Evolutionary conservation across 1,140 invertebrate genomes (phyloP).

Genomic region (Heliconius himera): DNA sequence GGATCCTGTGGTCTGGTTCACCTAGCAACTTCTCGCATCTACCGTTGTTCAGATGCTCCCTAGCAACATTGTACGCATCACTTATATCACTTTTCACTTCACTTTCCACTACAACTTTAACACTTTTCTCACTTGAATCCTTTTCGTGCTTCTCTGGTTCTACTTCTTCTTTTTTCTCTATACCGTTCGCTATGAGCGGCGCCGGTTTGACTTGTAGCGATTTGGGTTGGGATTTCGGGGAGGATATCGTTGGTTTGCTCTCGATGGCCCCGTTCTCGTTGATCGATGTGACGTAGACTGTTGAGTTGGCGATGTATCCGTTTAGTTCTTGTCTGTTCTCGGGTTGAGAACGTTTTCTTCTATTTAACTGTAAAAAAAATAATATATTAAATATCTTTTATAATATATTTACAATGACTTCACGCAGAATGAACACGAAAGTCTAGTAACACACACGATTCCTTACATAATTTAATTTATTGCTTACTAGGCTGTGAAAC

Average conservation of each 20-base stretch:
- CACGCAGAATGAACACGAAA: no score
- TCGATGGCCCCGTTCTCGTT: constrained; percentile 84
- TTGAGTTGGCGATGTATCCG: constrained; percentile 87
- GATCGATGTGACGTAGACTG: constrained; percentile 90
- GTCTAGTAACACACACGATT: no score
- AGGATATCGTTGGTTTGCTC: constrained; percentile 81
- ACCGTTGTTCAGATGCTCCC: constrained; percentile 83
- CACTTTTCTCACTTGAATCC: constrained; percentile 70
- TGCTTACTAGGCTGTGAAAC: not conserved
- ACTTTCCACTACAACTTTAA: constrained; percentile 61
- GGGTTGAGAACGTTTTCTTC: constrained; percentile 81
- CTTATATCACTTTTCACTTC: constrained; percentile 68
- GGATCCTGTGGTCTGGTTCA: constrained; percentile 82
- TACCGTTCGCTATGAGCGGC: constrained; percentile 71
- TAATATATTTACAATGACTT: no score
- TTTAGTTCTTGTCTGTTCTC: constrained; percentile 85
- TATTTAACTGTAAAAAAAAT: constrained; percentile 83
- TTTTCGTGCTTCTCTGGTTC: constrained; percentile 72
- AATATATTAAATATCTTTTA: not conserved
- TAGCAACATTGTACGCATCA: constrained; percentile 69
- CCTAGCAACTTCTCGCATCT: constrained; percentile 88
- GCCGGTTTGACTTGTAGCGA: constrained; percentile 68
- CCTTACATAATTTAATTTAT: no score
- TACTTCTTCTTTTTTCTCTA: constrained; percentile 56
- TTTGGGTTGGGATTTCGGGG: constrained; percentile 70